Conservation (phyloP, 2,797 vertebrate species). For the Sebastes taczanowskii region DNA sequence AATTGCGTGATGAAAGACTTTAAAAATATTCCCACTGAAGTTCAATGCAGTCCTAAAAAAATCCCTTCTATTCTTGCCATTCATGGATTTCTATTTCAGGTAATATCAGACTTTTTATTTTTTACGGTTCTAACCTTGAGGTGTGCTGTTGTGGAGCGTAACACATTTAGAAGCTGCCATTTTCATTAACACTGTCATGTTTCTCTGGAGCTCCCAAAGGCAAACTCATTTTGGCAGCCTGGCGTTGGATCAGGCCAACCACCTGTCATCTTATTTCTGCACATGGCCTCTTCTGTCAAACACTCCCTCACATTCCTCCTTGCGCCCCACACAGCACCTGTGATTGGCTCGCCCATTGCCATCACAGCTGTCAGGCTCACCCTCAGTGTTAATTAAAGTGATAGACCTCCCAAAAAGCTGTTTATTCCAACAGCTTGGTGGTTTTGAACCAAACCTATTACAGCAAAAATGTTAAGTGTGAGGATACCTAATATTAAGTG, state of each 20-base stretch:
- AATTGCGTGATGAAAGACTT: background rate
- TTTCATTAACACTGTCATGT: constrained; percentile 70
- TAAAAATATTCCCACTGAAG: background rate
- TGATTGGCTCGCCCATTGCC: constrained; percentile 65
- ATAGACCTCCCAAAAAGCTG: constrained; percentile 72
- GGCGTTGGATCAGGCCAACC: constrained; percentile 65
- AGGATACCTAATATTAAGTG: constrained; percentile 20
- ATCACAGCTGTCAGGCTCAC: constrained; percentile 75
- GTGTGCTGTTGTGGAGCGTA: constrained; percentile 31
- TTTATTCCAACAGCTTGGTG: constrained; percentile 43
- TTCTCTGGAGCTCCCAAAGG: constrained; percentile 57
- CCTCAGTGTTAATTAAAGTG: constrained; percentile 75
- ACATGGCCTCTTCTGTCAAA: constrained; percentile 73
- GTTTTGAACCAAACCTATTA: constrained; percentile 27
- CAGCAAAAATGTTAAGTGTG: constrained; percentile 19
- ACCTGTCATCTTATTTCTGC: constrained; percentile 79
- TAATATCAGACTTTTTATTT: background rate
- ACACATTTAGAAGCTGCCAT: constrained; percentile 52
- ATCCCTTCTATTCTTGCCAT: background rate
- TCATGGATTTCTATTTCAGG: constrained; percentile 25
- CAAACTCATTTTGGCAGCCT: constrained; percentile 70
- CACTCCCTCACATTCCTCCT: constrained; percentile 66
- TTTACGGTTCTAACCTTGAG: constrained; percentile 19
- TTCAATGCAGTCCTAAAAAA: constrained; percentile 3
- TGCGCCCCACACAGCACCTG: constrained; percentile 72